Base-by-base conservation (phyloP, 92 coral and sea anemone genomes). In the Epizoanthus fatuus region DNA sequence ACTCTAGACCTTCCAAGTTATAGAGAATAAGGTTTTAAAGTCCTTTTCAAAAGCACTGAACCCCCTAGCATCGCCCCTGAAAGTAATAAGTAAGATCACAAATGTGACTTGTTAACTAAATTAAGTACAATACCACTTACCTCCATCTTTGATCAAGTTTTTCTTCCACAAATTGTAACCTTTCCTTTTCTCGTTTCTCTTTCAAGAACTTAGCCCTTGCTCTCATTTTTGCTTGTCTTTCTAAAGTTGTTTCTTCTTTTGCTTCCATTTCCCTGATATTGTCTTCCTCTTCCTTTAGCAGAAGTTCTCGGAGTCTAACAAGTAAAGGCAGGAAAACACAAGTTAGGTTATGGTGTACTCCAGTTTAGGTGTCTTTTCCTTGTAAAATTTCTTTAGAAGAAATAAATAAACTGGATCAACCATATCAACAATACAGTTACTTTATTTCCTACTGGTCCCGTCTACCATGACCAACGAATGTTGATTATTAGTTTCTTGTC, bases 211-310 rank as follows among this genome's bases (percentile, higher is more conserved):
- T 97, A 51, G 99, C 99, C 81, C 99, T 89, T 68, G 95, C 99
- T 57, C 99, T 93, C 99, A 97, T 97, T 68, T 97, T 97, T 17
- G 99, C 99, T 83, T 97, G 99, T 56, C 99, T 78, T 77, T 97
- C 99, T 83, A 97, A 84, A 15, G 98, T 93, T 40, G 99, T 97
- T 87, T 95, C 99, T 69, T 97, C 97, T 74, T 93, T 97, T 51
- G 95, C 94, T 63, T 97, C 99, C 99, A 97, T 97, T 81, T 95
- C 98, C 22, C 89, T 82, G 19, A 97, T 91, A 80, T 95, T 91
- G 6, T 75, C 59, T 74, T 93, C 93, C 52, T 97, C 99, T 81
- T 97, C 99, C 29, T 88, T 72, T 64, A 95, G 54, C 60, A 97
- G 81, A 88, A 97, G 70, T 69, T 97, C 99, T 49, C 97, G 81